A percentile compares a stretch with the other conserved stretches of the same genome.
Evolutionary conservation across 2,113 vertebrate species (phyloP).

Genomic region (Lycaon pictus): DNA sequence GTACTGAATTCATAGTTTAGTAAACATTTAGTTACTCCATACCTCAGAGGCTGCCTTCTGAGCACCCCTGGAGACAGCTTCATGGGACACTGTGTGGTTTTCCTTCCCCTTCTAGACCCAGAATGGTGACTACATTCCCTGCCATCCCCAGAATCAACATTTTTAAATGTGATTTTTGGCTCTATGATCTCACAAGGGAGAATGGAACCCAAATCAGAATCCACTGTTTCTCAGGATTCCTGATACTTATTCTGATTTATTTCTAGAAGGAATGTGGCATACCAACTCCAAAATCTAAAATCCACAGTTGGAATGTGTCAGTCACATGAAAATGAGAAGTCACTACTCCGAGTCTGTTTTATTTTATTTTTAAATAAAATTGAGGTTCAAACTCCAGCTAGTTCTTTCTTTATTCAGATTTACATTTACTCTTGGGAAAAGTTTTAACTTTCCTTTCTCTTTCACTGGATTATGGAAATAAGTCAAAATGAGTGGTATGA

Average conservation of each 20-base stretch:
- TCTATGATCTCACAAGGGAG: not conserved
- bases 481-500: not conserved
- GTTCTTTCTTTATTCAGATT: not conserved
- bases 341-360: not conserved
- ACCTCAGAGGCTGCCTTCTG: not conserved
- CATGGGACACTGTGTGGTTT: not conserved
- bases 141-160: not conserved
- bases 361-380: slow-evolving; percentile 28
- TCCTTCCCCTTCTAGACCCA: not conserved
- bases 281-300: not conserved
- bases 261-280: not conserved
- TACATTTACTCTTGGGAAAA: not conserved
- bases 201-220: not conserved
- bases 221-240: not conserved
- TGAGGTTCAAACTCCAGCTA: not conserved
- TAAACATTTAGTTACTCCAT: not conserved
- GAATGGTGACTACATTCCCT: not conserved
- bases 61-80: not conserved
- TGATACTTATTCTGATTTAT: not conserved
- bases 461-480: not conserved
- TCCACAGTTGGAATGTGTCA: not conserved
- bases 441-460: not conserved
- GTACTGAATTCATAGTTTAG: not conserved
- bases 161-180: not conserved
- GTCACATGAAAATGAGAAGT: not conserved